phyloP scores from a whole-genome alignment of 2,113 vertebrate genomes.

The Microcebus griseorufus region DNA sequence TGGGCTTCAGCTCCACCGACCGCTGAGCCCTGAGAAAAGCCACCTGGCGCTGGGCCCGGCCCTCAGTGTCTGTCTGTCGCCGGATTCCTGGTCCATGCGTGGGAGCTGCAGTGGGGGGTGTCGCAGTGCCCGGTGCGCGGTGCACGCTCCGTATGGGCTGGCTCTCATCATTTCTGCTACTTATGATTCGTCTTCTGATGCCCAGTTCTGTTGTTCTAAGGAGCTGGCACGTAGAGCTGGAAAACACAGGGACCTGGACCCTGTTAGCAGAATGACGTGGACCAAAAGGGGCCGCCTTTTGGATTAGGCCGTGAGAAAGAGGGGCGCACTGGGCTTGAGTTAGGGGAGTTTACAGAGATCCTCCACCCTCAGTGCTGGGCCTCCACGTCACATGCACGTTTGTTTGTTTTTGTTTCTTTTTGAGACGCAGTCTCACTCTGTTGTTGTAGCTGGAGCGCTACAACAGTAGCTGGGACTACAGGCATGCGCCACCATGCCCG shows the following conservation, averaged over 20 bases:
- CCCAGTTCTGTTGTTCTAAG: fast-evolving
- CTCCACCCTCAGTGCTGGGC: fast-evolving
- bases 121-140: fast-evolving
- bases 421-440: too few relatives aligned
- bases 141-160: fast-evolving
- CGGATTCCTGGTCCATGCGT: fast-evolving
- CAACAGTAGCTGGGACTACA: too few relatives aligned
- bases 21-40: neutral
- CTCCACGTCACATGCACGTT: neutral
- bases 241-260: neutral
- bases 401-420: neutral
- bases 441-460: too few relatives aligned
- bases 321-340: too few relatives aligned
- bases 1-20: neutral
- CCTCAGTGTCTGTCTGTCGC: too few relatives aligned
- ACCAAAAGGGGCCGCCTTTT: neutral
- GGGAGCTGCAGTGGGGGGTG: fast-evolving
- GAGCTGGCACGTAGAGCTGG: neutral
- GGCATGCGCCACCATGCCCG: fast-evolving
- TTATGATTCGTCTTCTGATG: neutral
- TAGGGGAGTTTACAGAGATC: neutral
- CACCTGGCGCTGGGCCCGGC: neutral
- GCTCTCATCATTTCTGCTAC: neutral
- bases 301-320: neutral
- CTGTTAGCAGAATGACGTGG: neutral